Evolutionary conservation across 2,113 vertebrate genomes (phyloP).

Genomic region (Lutjanus erythropterus): DNA sequence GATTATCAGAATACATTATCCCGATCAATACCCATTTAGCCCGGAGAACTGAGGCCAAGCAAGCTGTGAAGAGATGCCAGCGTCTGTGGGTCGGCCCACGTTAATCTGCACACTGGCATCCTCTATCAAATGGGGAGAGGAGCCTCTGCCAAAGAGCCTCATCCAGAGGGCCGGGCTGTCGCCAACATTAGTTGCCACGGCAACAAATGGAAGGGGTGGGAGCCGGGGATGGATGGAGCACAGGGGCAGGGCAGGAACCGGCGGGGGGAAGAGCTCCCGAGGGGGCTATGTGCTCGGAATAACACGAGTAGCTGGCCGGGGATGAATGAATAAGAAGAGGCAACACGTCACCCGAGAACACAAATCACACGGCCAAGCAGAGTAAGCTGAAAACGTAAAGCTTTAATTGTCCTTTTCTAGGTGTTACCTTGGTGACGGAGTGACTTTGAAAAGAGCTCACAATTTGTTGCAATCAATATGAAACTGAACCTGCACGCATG

Average conservation of each 20-base stretch:
- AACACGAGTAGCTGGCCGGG: conserved; percentile 61
- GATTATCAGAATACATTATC: conserved; percentile 77
- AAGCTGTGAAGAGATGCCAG: conserved; percentile 68
- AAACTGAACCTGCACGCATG: background rate
- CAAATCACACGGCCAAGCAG: conserved; percentile 39
- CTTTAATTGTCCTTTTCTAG: background rate
- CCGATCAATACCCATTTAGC: conserved; percentile 78
- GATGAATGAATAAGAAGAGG: conserved; percentile 54
- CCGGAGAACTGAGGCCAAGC: conserved; percentile 47
- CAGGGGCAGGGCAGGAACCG: conserved; percentile 61
- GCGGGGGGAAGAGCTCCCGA: conserved; percentile 50
- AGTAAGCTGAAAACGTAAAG: background rate
- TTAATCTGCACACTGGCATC: conserved; percentile 71
- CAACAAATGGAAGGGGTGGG: conserved; percentile 76
- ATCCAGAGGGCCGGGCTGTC: conserved; percentile 67
- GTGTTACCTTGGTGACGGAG: background rate
- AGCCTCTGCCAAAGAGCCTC: conserved; percentile 66
- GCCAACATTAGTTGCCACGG: conserved; percentile 78
- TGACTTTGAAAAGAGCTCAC: background rate
- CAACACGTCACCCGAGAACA: conserved; percentile 51
- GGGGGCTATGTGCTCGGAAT: conserved; percentile 75
- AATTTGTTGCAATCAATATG: background rate
- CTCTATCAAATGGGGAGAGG: conserved; percentile 66
- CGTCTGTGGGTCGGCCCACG: conserved; percentile 46
- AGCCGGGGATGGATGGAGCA: conserved; percentile 60